phyloP scores from a whole-genome alignment of 23 tunicate species.

The Halocynthia roretzi region DNA sequence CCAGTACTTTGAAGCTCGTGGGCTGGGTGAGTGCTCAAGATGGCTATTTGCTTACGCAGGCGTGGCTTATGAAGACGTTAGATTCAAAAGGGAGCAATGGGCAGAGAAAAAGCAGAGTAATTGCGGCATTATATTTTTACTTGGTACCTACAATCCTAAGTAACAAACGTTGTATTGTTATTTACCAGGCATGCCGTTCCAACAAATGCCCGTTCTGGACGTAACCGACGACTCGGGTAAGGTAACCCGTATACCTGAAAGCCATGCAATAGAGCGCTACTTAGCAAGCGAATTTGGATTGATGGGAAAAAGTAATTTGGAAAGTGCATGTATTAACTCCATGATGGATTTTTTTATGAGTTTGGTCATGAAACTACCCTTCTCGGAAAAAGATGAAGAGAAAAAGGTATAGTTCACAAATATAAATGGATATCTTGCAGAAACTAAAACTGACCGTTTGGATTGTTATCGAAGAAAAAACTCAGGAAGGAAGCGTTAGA shows the following conservation, averaged over 20 bases:
- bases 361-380: no score
- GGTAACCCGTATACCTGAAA: neutral
- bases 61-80: slow-evolving; percentile 3
- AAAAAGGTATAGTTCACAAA: no score
- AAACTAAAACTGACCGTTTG: no score
- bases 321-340: neutral
- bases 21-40: neutral
- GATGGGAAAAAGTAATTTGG: neutral
- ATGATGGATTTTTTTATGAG: neutral
- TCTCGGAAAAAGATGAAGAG: no score
- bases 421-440: no score
- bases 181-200: neutral
- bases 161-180: neutral
- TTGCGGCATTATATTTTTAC: neutral
- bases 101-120: neutral
- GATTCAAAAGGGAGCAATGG: slow-evolving; percentile 5
- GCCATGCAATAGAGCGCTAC: neutral
- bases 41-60: slow-evolving; percentile 3
- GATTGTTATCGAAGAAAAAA: no score
- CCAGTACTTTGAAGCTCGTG: neutral
- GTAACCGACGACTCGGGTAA: slow-evolving; percentile 4
- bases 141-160: neutral
- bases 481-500: no score
- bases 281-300: slow-evolving; percentile 1
- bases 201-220: slow-evolving; percentile 3